Conservation (phyloP, 2,888 invertebrate species). For the Zygaena filipendulae region DNA sequence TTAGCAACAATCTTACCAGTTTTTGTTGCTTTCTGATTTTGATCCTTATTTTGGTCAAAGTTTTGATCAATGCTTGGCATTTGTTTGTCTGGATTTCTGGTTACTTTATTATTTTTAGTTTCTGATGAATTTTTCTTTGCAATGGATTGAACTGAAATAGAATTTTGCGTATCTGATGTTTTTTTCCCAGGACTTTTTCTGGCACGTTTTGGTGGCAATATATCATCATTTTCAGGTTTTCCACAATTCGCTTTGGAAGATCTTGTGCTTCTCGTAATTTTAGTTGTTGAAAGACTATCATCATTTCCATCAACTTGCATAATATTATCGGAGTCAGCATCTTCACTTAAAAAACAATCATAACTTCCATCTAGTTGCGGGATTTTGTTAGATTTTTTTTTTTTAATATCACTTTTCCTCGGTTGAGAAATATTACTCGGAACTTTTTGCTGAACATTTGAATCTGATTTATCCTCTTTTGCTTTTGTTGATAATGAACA, state of each 20-base stretch:
- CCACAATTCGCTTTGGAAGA: conserved; percentile 17
- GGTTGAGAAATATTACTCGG: conserved; percentile 15
- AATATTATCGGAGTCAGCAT: conserved; percentile 29
- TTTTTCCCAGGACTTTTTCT: conserved; percentile 22
- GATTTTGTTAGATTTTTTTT: conserved; percentile 20
- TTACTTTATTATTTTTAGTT: conserved; percentile 7
- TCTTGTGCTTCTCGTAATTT: conserved; percentile 26
- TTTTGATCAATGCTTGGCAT: too few species aligned
- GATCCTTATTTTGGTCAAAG: too few species aligned
- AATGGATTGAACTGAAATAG: too few species aligned
- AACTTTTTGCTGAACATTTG: conserved; percentile 15
- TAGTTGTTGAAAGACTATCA: conserved; percentile 24
- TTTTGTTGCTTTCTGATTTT: too few species aligned
- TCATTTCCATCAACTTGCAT: conserved; percentile 44
- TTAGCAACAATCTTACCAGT: too few species aligned
- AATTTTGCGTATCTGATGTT: too few species aligned
- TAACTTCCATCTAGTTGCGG: conserved; percentile 66
- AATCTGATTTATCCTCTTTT: conserved; percentile 24
- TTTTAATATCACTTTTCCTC: conserved; percentile 16
- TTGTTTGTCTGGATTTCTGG: too few species aligned
- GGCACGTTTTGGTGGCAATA: conserved; percentile 44
- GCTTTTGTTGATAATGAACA: conserved; percentile 66
- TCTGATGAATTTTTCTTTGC: conserved; percentile 6
- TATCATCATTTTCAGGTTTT: conserved; percentile 19
- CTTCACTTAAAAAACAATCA: conserved; percentile 29